Conservation (phyloP, 2,113 vertebrate genomes). For the Vombatus ursinus region DNA sequence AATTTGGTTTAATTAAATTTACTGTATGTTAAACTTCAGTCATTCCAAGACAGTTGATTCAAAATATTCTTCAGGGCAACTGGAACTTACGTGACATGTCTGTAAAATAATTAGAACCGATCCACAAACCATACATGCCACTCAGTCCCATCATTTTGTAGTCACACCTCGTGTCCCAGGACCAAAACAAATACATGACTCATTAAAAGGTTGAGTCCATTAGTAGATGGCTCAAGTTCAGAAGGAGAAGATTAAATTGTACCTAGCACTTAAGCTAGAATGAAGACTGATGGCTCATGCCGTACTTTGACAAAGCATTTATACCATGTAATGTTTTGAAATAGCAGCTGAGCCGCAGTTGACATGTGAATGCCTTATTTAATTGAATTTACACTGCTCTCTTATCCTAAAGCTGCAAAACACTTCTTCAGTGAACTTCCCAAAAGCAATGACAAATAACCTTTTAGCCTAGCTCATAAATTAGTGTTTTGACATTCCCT, state of each 20-base stretch:
- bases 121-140: slow-evolving; percentile 3
- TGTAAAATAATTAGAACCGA: slow-evolving; percentile 13
- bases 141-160: slow-evolving; percentile 46
- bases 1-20: background rate
- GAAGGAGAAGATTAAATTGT: slow-evolving; percentile 61
- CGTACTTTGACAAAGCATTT: slow-evolving; percentile 53
- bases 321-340: slow-evolving; percentile 53
- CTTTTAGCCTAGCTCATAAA: slow-evolving; percentile 54
- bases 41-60: slow-evolving; percentile 21
- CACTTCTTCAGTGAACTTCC: slow-evolving; percentile 54
- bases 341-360: slow-evolving; percentile 53
- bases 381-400: slow-evolving; percentile 43
- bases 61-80: slow-evolving; percentile 14
- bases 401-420: slow-evolving; percentile 41
- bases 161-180: slow-evolving; percentile 19
- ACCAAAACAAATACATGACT: slow-evolving; percentile 39
- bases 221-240: slow-evolving; percentile 57
- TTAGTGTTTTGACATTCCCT: slow-evolving; percentile 51
- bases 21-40: slow-evolving; percentile 34
- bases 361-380: slow-evolving; percentile 49
- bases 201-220: slow-evolving; percentile 38
- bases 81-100: background rate
- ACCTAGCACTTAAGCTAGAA: slow-evolving; percentile 57
- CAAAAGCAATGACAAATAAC: slow-evolving; percentile 48
- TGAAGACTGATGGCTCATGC: slow-evolving; percentile 52